Base-by-base conservation (phyloP, 2,797 vertebrate species). In the Nannoperca australis region DNA sequence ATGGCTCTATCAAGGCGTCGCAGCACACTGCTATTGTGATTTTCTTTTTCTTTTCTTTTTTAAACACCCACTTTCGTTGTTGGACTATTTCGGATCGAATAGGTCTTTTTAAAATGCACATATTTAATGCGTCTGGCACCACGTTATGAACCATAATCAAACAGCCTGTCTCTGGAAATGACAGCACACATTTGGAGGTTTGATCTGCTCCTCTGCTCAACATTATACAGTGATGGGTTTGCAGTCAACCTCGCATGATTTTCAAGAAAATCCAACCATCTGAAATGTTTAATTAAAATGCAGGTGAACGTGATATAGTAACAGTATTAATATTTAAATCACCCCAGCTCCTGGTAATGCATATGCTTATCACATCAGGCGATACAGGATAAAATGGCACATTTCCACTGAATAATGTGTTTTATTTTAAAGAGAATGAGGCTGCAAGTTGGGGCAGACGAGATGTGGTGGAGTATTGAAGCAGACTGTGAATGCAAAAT, bases 1-100 rank as follows among this genome's bases (percentile, higher is more conserved):
- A 81, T 78, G 87, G 85, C 84, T 91, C 79, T 82, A 73, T 83
- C 82, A 70, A 90, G 90, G 86, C 93, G 90, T 85, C 83, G 90
- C 91, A 90, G 83, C 79, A 74, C 73, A 61, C 63, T 62, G 78
- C 88, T 85, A 50, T 80, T 86, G 78, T 73, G 73, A 63, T 78
- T 77, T 67, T 11, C n/a, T n/a, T n/a, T n/a, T n/a, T n/a, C n/a
- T n/a, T n/a, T n/a, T n/a, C n/a, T n/a, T n/a, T 27, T 27, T 27
- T 27, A 40, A 24, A 70, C 78, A 76, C 30, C 47, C 70, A 76
- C 68, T 86, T 86, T 84, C 30, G 36, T 84, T 78, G 79, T 4
- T 74, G 61, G 51, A 84, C 55, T 50, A 12, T 34, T 38, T 4
- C 36, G n/a, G 15, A 71, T 22, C 27, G 1, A 53, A 0, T 18